A percentile compares a stretch with the other conserved stretches of the same genome.
Evolutionary conservation across 30 jellyfish, hydroid and myxozoan species (phyloP).

Genomic region (Hydractinia echinata): DNA sequence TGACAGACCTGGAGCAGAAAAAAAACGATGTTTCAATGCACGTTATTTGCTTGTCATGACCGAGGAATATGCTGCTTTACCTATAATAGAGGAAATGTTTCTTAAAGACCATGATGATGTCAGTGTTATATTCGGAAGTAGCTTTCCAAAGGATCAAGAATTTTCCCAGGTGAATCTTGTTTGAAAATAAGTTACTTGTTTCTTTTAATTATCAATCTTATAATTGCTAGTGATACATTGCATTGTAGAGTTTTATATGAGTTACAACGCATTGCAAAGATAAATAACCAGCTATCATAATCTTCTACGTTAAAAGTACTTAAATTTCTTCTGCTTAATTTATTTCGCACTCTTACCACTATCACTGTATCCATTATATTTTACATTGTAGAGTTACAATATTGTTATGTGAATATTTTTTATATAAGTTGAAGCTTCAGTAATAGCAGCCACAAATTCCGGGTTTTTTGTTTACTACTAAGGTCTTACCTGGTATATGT

Average conservation of each 20-base stretch:
- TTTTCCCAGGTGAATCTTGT: constrained; percentile 53
- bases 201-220: background rate
- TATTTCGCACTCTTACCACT: too few relatives aligned
- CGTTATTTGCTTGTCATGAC: constrained; percentile 68
- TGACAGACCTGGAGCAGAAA: background rate
- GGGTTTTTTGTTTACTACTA: too few relatives aligned
- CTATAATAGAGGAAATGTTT: constrained; percentile 50
- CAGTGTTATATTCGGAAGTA: constrained; percentile 63
- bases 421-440: too few relatives aligned
- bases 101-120: constrained; percentile 46
- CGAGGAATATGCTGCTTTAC: constrained; percentile 66
- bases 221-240: background rate
- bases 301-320: too few relatives aligned
- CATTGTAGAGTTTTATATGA: too few relatives aligned
- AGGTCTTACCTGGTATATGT: too few relatives aligned
- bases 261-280: too few relatives aligned
- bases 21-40: constrained; percentile 24
- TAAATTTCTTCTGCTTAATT: too few relatives aligned
- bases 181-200: background rate
- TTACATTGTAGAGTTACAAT: too few relatives aligned
- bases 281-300: too few relatives aligned
- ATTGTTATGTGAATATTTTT: background rate
- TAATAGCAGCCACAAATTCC: too few relatives aligned
- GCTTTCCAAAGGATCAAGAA: constrained; percentile 78
- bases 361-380: too few relatives aligned